phyloP scores from a whole-genome alignment of 2,888 invertebrate genomes.

The Neuroscelio doddi region DNA sequence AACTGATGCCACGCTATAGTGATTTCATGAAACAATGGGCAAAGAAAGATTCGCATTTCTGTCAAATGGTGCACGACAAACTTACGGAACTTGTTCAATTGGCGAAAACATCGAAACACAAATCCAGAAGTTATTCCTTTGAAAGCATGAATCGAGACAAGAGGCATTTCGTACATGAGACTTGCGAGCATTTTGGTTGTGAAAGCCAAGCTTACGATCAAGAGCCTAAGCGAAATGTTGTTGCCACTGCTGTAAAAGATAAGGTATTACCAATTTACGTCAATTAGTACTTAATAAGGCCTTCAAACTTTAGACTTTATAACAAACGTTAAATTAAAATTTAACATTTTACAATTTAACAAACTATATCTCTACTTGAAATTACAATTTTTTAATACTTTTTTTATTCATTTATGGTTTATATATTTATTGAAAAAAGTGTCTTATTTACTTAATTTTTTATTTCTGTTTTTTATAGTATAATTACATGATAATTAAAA shows the following conservation, averaged over 20 bases:
- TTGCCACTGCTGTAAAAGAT: slow-evolving; percentile 89
- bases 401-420: too few species aligned
- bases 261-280: slow-evolving; percentile 77
- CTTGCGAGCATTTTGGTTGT: slow-evolving; percentile 95
- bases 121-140: slow-evolving; percentile 89
- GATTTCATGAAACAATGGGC: slow-evolving; percentile 89
- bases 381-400: too few species aligned
- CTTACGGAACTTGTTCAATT: slow-evolving; percentile 89
- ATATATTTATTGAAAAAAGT: too few species aligned
- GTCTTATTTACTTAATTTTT: too few species aligned
- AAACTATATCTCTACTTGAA: too few species aligned
- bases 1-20: slow-evolving; percentile 88
- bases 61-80: slow-evolving; percentile 85
- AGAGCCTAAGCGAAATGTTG: slow-evolving; percentile 95
- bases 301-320: too few species aligned
- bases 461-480: too few species aligned
- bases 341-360: too few species aligned
- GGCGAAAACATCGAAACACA: slow-evolving; percentile 89
- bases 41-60: slow-evolving; percentile 86
- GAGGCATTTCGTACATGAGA: slow-evolving; percentile 93
- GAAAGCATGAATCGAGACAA: slow-evolving; percentile 95
- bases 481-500: too few species aligned
- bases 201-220: slow-evolving; percentile 95
- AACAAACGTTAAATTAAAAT: too few species aligned
- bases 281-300: too few species aligned